Percentiles rank a stretch among this genome's conserved stretches.
phyloP scores from a whole-genome alignment of 2,888 invertebrate species.

The Dolichomitus sp. region DNA sequence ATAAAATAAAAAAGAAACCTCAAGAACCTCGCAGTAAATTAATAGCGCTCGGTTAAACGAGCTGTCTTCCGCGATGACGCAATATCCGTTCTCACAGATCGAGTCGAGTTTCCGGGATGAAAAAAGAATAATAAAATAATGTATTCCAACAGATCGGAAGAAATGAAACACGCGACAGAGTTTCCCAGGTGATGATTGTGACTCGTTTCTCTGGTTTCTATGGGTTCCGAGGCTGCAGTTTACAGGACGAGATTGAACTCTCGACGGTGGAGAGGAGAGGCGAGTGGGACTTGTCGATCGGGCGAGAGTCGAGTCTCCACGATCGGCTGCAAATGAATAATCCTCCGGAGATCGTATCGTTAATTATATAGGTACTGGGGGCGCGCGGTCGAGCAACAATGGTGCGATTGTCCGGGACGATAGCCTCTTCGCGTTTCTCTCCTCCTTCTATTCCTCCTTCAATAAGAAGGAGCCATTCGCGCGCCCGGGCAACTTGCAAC shows the following conservation, averaged over 20 bases:
- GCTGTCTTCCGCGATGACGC: conserved; percentile 5
- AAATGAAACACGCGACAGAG: conserved; percentile 10
- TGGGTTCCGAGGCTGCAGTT: background rate
- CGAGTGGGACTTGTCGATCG: conserved; percentile 64
- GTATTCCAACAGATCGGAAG: conserved; percentile 2
- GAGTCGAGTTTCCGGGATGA: background rate
- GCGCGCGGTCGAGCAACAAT: conserved; percentile 79
- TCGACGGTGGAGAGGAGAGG: conserved; percentile 7
- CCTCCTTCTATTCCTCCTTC: conserved; percentile 57
- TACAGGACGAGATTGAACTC: background rate
- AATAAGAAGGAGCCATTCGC: conserved; percentile 47
- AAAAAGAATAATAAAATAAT: background rate
- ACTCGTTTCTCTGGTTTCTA: conserved; percentile 12
- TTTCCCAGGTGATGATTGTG: conserved; percentile 43
- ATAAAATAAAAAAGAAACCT: background rate
- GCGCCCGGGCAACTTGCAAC: conserved; percentile 39
- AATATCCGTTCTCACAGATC: conserved; percentile 12
- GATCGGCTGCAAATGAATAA: conserved; percentile 81
- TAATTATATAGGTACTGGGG: conserved; percentile 78
- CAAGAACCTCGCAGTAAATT: background rate
- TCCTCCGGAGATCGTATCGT: conserved; percentile 82
- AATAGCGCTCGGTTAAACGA: background rate
- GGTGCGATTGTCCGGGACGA: conserved; percentile 81
- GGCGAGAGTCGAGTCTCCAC: conserved; percentile 55
- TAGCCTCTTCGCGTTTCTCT: conserved; percentile 72